A percentile compares a stretch with the other conserved stretches of the same genome.
These are phyloP conservation scores for Petromus typicus DNA, from an alignment of 2,113 vertebrate species.

Conservation along the genomic window DNA sequence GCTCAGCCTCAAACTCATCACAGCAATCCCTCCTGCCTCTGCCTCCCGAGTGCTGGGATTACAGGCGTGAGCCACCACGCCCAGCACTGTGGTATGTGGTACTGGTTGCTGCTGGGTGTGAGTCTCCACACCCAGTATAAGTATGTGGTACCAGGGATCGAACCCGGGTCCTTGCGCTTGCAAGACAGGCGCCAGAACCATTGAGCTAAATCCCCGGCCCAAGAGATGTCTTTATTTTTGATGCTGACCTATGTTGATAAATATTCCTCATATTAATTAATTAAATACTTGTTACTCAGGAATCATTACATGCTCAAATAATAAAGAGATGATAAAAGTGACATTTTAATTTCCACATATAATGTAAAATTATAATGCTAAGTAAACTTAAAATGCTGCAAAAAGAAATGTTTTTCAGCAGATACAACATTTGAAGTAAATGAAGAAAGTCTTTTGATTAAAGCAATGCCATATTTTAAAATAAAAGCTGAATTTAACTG, in stretches of 20 bases:
- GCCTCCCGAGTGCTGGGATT: too few species aligned
- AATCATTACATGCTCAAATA: slow-evolving; percentile 13
- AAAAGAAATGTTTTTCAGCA: background rate
- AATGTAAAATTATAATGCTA: background rate
- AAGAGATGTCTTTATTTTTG: background rate
- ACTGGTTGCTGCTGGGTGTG: too few species aligned
- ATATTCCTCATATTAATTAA: slow-evolving; percentile 25
- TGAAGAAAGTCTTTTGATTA: background rate
- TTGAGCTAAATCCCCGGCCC: too few species aligned
- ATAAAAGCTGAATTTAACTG: background rate
- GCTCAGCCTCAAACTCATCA: too few species aligned
- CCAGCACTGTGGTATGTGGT: too few species aligned
- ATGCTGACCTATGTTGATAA: background rate
- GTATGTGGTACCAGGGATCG: too few species aligned
- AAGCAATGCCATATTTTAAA: slow-evolving; percentile 33
- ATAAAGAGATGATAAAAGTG: background rate
- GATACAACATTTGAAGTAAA: slow-evolving; percentile 28
- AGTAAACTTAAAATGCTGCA: background rate
- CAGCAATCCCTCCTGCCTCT: too few species aligned
- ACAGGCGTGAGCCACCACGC: too few species aligned
- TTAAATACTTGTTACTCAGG: background rate
- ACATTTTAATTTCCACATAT: background rate
- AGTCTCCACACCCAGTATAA: too few species aligned
- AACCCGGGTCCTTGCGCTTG: too few species aligned
- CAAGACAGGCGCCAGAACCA: too few species aligned